Evolutionary conservation across 1,140 invertebrate species (phyloP).

Genomic region (Chionoecetes opilio): DNA sequence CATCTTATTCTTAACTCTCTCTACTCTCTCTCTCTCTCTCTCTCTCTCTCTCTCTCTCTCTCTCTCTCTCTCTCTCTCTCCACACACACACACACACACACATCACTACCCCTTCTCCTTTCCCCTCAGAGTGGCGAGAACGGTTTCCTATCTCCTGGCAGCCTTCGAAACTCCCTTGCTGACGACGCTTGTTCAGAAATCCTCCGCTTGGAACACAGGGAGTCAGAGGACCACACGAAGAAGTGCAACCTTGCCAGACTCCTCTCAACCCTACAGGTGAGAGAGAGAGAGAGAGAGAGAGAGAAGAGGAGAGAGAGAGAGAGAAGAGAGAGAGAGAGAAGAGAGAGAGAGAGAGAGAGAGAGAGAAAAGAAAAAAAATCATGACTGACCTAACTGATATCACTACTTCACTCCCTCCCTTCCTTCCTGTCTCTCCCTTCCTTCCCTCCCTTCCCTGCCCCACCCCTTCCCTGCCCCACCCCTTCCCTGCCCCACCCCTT

Average conservation of each 20-base stretch:
- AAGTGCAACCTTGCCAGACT: conserved; percentile 54
- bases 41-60: conserved; percentile 43
- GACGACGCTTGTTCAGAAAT: conserved; percentile 82
- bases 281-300: conserved; percentile 65
- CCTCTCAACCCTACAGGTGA: conserved; percentile 61
- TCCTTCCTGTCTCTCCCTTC: neutral
- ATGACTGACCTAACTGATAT: neutral
- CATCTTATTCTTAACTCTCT: neutral
- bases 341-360: neutral
- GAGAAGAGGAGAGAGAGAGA: neutral
- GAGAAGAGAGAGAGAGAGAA: neutral
- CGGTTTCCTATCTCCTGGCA: conserved; percentile 77
- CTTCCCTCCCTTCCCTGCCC: neutral
- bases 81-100: too few species aligned
- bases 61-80: neutral
- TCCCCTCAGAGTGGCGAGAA: conserved; percentile 62
- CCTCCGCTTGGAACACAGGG: conserved; percentile 78
- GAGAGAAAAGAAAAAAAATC: neutral
- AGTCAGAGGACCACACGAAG: conserved; percentile 46
- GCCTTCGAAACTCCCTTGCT: conserved; percentile 80
- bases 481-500: neutral
- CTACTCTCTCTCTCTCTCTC: conserved; percentile 35
- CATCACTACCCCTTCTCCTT: neutral
- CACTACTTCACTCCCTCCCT: neutral
- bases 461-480: neutral